Evolutionary conservation across 2,888 invertebrate genomes (phyloP).

Genomic region (Philereme transversata): DNA sequence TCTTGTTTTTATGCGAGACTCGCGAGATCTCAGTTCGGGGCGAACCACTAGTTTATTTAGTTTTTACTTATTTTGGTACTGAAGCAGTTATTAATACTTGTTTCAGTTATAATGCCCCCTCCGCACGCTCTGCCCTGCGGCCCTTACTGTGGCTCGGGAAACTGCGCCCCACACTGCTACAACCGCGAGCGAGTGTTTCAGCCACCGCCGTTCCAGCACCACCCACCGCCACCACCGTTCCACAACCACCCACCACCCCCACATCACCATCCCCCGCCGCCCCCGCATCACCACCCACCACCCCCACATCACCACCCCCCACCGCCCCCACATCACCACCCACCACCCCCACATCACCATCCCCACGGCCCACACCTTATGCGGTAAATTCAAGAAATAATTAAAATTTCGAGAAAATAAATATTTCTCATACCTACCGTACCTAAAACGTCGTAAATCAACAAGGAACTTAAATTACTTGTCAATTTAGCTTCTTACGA

Average conservation of each 20-base stretch:
- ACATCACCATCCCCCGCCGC: conserved; percentile 35
- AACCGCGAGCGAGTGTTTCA: conserved; percentile 35
- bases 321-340: conserved; percentile 21
- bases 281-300: conserved; percentile 32
- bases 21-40: too few relatives aligned
- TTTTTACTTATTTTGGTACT: not conserved
- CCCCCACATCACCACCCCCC: conserved; percentile 6
- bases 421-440: too few relatives aligned
- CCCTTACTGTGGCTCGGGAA: conserved; percentile 58
- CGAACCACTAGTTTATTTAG: too few relatives aligned
- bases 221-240: conserved; percentile 15
- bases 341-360: conserved; percentile 5
- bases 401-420: too few relatives aligned
- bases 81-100: conserved; percentile 3
- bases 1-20: too few relatives aligned
- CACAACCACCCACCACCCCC: conserved; percentile 37
- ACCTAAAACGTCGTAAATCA: too few relatives aligned
- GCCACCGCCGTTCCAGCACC: conserved; percentile 23
- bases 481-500: too few relatives aligned
- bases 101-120: conserved; percentile 60
- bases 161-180: conserved; percentile 63
- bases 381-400: conserved; percentile 6
- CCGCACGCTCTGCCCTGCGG: conserved; percentile 65
- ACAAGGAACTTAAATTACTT: too few relatives aligned
- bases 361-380: conserved; percentile 2